Base-by-base conservation (phyloP, 2,113 vertebrate species). In the Calidris pygmaea region DNA sequence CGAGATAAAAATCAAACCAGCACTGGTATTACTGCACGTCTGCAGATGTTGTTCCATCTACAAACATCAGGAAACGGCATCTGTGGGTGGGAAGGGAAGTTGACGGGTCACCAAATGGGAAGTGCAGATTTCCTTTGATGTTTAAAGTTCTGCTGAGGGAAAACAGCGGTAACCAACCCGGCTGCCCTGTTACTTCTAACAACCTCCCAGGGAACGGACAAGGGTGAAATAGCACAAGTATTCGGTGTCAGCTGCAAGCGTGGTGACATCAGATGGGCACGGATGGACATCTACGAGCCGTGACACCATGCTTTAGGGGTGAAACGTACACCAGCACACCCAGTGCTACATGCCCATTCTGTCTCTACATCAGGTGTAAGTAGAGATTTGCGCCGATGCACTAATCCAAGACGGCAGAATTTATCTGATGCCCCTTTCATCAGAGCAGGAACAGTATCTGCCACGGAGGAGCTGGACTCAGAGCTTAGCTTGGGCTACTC, bases 271-370 rank as follows among this genome's bases (percentile, higher is more conserved):
- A 59, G 83, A 16, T 4, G 37, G 39, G 27, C 27, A 41, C 6
- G 18, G 62, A 65, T 21, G 39, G 62, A 15, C 9, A 8, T 14
- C 41, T 43, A 34, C 7, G 22, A 58, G 79, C 47, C 7, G 0
- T 22, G 11, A 26, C 22, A 50, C 0, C 60, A 71, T 23, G 73
- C 63, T 58, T 34, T 16, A 24, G 12, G 77, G 80, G 70, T 82
- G 92, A 95, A 89, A 93, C 7, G 41, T 84, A 93, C 90, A 84
- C 90, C 95, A 90, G 90, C 52, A 86, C 76, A 71, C 1, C n/a
- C 75, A 66, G 55, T 12, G 47, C 91, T 81, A 2, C 75, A 8
- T 3, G 62, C 20, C 41, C 76, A 3, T 16, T 22, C 3, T 6
- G 1, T 2, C 91, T 59, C 91, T 8, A 73, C 58, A 90, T 37